Conservation (phyloP, 64 coral and sea anemone species). For the Montipora capricornis region DNA sequence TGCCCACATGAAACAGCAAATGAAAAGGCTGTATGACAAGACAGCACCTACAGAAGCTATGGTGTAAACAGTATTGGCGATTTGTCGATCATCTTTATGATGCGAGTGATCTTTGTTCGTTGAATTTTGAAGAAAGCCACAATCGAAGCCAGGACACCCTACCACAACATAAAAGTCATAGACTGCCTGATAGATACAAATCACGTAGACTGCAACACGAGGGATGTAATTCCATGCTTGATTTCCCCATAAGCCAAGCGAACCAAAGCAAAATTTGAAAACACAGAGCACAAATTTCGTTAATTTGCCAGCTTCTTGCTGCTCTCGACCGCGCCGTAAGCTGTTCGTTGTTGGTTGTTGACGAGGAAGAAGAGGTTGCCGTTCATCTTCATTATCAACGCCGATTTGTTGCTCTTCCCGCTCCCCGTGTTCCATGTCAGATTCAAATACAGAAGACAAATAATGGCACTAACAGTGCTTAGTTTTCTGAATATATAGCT, state of each 20-base stretch:
- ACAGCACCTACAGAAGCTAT: constrained; percentile 52
- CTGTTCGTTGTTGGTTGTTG: not conserved
- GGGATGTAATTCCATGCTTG: constrained; percentile 16
- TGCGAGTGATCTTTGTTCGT: constrained; percentile 26
- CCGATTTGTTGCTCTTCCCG: too few relatives aligned
- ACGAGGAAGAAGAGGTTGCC: not conserved
- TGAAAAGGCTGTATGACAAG: constrained; percentile 49
- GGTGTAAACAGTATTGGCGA: constrained; percentile 63
- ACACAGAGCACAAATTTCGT: not conserved
- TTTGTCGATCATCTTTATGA: constrained; percentile 39
- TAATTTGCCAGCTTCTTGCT: not conserved
- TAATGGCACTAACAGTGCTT: too few relatives aligned
- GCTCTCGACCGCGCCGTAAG: not conserved
- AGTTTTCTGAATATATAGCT: too few relatives aligned
- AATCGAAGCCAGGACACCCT: constrained; percentile 51
- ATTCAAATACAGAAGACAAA: too few relatives aligned
- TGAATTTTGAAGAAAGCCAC: constrained; percentile 64
- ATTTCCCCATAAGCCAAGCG: constrained; percentile 59
- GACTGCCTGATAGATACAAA: constrained; percentile 54
- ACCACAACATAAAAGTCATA: constrained; percentile 63
- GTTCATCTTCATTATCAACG: not conserved
- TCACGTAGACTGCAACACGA: constrained; percentile 6
- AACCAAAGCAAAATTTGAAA: constrained; percentile 1
- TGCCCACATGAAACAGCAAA: constrained; percentile 32
- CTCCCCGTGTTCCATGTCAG: too few relatives aligned